Conservation (phyloP, 2,113 vertebrate species). For the Dicentrarchus labrax region DNA sequence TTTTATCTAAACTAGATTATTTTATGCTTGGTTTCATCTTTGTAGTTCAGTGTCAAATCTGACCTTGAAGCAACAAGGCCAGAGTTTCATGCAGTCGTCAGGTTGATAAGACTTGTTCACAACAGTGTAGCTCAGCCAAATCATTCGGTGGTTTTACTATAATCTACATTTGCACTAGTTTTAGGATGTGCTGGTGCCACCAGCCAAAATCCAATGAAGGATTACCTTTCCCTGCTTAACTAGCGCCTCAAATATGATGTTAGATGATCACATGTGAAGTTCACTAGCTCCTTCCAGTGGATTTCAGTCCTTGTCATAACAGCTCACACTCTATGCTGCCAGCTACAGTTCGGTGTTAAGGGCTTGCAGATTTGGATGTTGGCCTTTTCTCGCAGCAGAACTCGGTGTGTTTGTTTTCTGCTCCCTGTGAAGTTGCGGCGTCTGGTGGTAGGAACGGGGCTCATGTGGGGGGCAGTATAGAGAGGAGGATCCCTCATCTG, state of each 20-base stretch:
- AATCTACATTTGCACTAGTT: background rate
- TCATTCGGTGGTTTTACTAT: background rate
- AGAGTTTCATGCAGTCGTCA: background rate
- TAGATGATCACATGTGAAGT: background rate
- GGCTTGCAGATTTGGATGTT: conserved; percentile 30
- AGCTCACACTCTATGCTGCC: background rate
- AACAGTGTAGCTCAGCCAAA: background rate
- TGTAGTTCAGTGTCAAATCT: background rate
- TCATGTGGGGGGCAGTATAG: conserved; percentile 19
- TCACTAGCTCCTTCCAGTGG: background rate
- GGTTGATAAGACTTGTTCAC: background rate
- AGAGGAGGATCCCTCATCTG: conserved; percentile 63
- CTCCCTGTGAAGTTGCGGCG: conserved; percentile 59
- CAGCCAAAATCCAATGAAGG: background rate
- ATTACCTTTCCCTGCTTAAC: background rate
- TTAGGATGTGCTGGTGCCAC: background rate
- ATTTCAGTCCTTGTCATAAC: conserved; percentile 7
- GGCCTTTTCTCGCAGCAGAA: conserved; percentile 47
- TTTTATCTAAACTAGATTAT: background rate
- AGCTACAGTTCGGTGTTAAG: conserved; percentile 27
- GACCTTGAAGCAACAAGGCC: background rate
- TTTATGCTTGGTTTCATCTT: background rate
- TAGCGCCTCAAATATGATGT: background rate
- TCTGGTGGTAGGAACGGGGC: conserved; percentile 29
- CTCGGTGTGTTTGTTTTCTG: conserved; percentile 49